Evolutionary conservation across 2,113 vertebrate genomes (phyloP).

Genomic region (Junco hyemalis): DNA sequence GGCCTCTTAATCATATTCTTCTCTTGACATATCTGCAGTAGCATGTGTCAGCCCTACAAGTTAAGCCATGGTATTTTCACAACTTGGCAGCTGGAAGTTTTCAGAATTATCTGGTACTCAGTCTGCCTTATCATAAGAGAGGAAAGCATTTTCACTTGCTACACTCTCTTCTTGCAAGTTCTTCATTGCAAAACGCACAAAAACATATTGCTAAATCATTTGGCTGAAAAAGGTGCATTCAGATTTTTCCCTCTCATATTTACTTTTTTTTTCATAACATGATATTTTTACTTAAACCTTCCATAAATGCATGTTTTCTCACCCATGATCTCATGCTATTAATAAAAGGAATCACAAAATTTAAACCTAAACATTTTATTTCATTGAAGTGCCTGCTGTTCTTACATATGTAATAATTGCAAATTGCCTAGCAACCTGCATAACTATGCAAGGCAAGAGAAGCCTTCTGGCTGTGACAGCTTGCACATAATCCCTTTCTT

Average conservation of each 20-base stretch:
- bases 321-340: background rate
- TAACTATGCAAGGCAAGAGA: background rate
- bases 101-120: background rate
- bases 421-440: slow-evolving; percentile 9
- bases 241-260: background rate
- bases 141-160: background rate
- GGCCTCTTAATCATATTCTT: background rate
- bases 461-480: background rate
- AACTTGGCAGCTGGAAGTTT: background rate
- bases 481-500: background rate
- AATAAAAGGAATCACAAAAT: background rate
- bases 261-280: background rate
- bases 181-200: background rate
- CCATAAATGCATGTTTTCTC: background rate
- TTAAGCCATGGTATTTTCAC: background rate
- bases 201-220: background rate
- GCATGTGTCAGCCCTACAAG: background rate
- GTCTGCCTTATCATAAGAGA: background rate
- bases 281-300: background rate
- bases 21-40: background rate
- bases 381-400: background rate
- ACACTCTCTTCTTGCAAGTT: background rate
- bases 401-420: background rate
- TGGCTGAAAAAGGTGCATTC: background rate
- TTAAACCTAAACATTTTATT: background rate